phyloP scores from a whole-genome alignment of 2,888 invertebrate species.

The Synergus gifuensis region DNA sequence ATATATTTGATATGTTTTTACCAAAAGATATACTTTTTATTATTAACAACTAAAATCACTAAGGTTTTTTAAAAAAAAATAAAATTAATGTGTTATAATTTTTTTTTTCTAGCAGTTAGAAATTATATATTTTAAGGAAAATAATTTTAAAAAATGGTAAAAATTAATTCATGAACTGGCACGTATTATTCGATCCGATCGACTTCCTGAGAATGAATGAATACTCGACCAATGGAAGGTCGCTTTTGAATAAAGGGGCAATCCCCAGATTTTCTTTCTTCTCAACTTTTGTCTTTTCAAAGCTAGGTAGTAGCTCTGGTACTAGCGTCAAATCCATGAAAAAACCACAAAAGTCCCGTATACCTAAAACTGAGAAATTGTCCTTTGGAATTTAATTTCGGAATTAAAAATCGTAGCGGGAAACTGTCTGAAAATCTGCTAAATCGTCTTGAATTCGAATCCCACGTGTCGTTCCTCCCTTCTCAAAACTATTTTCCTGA shows the following conservation, averaged over 20 bases:
- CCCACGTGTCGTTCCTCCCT: background rate
- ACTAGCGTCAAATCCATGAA: background rate
- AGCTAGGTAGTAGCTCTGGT: background rate
- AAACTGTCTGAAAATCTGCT: background rate
- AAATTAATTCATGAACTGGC: no score
- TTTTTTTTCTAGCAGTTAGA: no score
- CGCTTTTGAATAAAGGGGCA: constrained; percentile 61
- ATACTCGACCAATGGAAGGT: constrained; percentile 64
- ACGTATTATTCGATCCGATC: constrained; percentile 51
- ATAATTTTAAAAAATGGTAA: no score
- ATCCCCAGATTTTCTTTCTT: constrained; percentile 41
- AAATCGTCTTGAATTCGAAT: background rate
- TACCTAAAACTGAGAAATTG: background rate
- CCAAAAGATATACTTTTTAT: no score
- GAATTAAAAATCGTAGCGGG: background rate
- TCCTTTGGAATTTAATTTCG: background rate
- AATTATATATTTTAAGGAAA: no score
- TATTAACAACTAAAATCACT: no score
- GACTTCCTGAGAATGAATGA: constrained; percentile 64
- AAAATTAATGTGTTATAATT: no score
- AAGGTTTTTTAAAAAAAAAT: no score
- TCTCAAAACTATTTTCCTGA: background rate
- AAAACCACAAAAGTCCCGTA: background rate
- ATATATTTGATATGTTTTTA: no score
- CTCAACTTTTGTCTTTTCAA: background rate